phyloP scores from a whole-genome alignment of 2,888 invertebrate species.

The Conomelus anceps region DNA sequence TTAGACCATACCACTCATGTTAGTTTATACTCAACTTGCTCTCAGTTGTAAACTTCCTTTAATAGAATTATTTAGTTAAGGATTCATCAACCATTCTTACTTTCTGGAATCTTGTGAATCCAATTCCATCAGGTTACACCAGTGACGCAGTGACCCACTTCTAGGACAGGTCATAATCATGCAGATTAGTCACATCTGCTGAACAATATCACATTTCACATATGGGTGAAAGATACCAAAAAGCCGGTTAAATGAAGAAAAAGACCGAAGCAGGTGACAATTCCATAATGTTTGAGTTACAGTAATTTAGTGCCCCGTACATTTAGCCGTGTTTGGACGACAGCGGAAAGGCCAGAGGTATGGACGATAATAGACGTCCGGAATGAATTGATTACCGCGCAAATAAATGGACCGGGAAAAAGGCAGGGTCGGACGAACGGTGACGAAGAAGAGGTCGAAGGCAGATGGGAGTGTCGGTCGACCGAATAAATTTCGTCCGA shows the following conservation, averaged over 20 bases:
- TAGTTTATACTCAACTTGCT: too few relatives aligned
- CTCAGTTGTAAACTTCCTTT: too few relatives aligned
- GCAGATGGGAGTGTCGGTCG: conserved; percentile 26
- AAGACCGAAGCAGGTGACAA: not conserved
- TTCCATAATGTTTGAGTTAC: not conserved
- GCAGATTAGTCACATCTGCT: not conserved
- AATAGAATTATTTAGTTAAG: too few relatives aligned
- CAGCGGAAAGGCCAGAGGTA: not conserved
- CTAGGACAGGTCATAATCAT: not conserved
- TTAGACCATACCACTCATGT: too few relatives aligned
- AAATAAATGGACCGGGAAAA: conserved; percentile 26
- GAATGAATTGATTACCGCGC: conserved; percentile 27
- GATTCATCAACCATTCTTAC: not conserved
- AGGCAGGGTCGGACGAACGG: not conserved
- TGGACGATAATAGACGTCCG: conserved; percentile 14
- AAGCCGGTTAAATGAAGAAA: not conserved
- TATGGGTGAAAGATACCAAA: not conserved
- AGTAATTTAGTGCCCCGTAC: too few relatives aligned
- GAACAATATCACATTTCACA: too few relatives aligned
- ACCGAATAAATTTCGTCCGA: not conserved
- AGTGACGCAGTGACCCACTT: not conserved
- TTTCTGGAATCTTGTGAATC: not conserved
- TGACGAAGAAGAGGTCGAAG: conserved; percentile 22
- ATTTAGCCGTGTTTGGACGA: not conserved
- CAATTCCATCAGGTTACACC: not conserved